Conservation (phyloP, 37 sponge, comb jelly and placozoan genomes). For the Chondrilla cf. caribensis region DNA sequence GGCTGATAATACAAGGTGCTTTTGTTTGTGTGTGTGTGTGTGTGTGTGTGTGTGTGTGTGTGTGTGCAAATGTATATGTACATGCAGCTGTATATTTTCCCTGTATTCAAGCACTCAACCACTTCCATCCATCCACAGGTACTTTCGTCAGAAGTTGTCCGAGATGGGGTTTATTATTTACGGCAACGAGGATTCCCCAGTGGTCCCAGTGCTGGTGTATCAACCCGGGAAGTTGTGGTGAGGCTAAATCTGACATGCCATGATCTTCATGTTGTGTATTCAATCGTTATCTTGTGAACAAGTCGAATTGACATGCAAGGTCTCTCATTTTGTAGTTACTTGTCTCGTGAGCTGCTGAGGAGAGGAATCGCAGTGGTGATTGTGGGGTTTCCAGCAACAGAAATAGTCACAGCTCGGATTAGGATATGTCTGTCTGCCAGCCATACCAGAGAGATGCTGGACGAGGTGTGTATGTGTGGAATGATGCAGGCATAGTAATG, state of each 20-base stretch:
- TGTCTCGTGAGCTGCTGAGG: conserved; percentile 66
- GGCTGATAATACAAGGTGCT: conserved; percentile 76
- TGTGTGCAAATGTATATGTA: background rate
- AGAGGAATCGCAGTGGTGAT: conserved; percentile 88
- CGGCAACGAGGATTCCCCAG: conserved; percentile 74
- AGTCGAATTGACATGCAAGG: too few species aligned
- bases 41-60: too few species aligned
- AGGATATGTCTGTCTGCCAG: conserved; percentile 89
- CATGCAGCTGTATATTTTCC: background rate
- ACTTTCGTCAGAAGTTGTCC: conserved; percentile 74
- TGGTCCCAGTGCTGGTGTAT: conserved; percentile 59
- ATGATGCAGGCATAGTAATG: too few species aligned
- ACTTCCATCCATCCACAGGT: conserved; percentile 65
- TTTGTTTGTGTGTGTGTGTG: background rate
- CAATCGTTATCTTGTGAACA: too few species aligned
- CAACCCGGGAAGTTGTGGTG: conserved; percentile 41
- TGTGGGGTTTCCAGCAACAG: conserved; percentile 96
- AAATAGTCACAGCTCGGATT: conserved; percentile 64
- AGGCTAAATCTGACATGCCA: too few species aligned
- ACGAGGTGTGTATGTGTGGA: too few species aligned
- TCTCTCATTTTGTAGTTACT: background rate
- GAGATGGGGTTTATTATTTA: conserved; percentile 90
- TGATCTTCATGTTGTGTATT: too few species aligned
- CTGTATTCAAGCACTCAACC: too few species aligned
- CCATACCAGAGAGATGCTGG: conserved; percentile 91